Evolutionary conservation across 2,888 invertebrate genomes (phyloP).

Genomic region (Rhagophthalmus giganteus): DNA sequence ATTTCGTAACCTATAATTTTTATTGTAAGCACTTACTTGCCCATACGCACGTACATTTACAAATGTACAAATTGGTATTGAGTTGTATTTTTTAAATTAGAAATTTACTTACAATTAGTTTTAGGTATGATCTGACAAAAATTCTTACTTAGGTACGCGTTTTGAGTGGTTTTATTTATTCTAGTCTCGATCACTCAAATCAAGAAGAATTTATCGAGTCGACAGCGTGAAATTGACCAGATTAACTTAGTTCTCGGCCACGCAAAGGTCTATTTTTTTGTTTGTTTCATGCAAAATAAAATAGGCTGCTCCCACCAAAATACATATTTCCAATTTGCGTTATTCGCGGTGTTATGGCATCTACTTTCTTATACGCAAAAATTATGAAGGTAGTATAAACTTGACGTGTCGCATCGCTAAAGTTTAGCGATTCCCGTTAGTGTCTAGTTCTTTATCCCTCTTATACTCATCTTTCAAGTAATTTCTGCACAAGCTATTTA

Average conservation of each 20-base stretch:
- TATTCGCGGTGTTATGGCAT: slow-evolving; percentile 5
- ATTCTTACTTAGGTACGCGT: no score
- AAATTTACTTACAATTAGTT: no score
- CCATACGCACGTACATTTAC: no score
- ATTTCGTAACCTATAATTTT: no score
- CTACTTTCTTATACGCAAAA: slow-evolving; percentile 11
- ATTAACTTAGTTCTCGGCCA: slow-evolving; percentile 1
- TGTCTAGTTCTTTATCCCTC: slow-evolving; percentile 5
- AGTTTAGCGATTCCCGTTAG: slow-evolving; percentile 12
- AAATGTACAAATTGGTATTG: no score
- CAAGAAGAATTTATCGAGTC: slow-evolving; percentile 11
- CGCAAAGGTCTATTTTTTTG: slow-evolving; percentile 1
- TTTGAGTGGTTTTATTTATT: slow-evolving; percentile 10
- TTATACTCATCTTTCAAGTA: slow-evolving; percentile 3
- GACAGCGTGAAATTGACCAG: slow-evolving; percentile 13
- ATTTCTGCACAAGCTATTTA: slow-evolving; percentile 11
- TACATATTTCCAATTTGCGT: slow-evolving; percentile 6
- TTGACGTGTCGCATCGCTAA: slow-evolving; percentile 13
- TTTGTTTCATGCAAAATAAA: no score
- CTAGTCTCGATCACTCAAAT: slow-evolving; percentile 10
- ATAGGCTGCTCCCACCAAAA: no score
- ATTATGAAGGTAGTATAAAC: slow-evolving; percentile 13
- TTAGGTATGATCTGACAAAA: no score
- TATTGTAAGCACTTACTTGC: no score
- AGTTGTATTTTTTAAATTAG: no score